phyloP scores from a whole-genome alignment of 2,888 invertebrate species.

The Eristalis arbustorum region DNA sequence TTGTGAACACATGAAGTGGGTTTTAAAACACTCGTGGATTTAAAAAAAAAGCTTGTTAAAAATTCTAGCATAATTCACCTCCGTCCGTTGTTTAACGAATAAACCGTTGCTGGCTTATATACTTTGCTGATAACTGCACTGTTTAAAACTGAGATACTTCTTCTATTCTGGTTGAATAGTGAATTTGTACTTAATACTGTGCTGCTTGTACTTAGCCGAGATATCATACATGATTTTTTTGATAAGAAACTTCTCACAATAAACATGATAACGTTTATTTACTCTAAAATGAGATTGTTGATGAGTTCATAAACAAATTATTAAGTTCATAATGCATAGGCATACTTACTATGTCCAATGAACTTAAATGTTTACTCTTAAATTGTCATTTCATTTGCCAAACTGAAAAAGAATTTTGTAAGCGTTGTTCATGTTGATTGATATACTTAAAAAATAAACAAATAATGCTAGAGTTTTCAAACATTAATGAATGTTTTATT shows the following conservation, averaged over 20 bases:
- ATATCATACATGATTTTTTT: constrained; percentile 17
- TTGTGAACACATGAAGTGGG: constrained; percentile 26
- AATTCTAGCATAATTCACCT: constrained; percentile 43
- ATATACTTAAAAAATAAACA: too few species aligned
- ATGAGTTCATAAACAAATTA: not conserved
- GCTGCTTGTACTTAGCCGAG: not conserved
- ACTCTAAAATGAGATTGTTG: constrained; percentile 27
- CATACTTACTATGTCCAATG: constrained; percentile 18
- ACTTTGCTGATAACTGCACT: not conserved
- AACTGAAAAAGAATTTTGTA: constrained; percentile 26
- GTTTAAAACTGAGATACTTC: constrained; percentile 6
- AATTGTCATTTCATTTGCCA: constrained; percentile 12
- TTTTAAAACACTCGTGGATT: not conserved
- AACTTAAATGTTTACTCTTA: constrained; percentile 8
- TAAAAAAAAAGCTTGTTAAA: constrained; percentile 13
- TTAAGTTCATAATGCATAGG: not conserved
- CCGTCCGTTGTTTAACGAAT: constrained; percentile 18
- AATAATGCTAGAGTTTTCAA: too few species aligned
- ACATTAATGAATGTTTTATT: too few species aligned
- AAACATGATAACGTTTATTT: constrained; percentile 38
- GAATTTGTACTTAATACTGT: constrained; percentile 29
- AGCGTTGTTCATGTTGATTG: not conserved
- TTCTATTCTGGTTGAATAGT: not conserved
- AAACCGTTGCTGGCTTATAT: not conserved
- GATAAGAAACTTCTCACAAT: constrained; percentile 21